Conservation (phyloP, 2,113 vertebrate genomes). For the Protobothrops flavoviridis region DNA sequence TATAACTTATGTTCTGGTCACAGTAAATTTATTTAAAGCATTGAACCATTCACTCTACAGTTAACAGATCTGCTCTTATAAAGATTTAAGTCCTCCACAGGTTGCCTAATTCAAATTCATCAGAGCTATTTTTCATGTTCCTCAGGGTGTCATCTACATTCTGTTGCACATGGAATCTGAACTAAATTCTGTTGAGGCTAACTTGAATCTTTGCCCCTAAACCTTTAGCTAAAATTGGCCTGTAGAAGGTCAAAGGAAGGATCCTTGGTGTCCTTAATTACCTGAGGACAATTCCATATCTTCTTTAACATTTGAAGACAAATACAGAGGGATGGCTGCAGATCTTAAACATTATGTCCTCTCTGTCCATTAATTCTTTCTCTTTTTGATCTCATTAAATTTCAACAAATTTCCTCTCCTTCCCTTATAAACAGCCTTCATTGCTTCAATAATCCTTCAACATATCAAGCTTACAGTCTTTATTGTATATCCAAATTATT, state of each 20-base stretch:
- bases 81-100: neutral
- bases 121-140: neutral
- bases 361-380: neutral
- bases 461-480: conserved; percentile 9
- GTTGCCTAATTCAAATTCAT: neutral
- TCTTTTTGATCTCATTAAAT: neutral
- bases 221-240: neutral
- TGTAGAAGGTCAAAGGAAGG: neutral
- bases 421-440: neutral
- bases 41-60: neutral
- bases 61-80: neutral
- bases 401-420: neutral
- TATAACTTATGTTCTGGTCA: neutral
- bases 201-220: neutral
- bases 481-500: conserved; percentile 42
- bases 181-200: neutral
- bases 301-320: neutral
- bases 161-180: neutral
- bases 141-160: neutral
- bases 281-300: neutral
- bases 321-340: neutral
- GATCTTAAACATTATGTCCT: neutral
- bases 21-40: neutral
- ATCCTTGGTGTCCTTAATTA: neutral
- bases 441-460: neutral